phyloP scores from a whole-genome alignment of 2,888 invertebrate genomes.

The Corbicula japonica region DNA sequence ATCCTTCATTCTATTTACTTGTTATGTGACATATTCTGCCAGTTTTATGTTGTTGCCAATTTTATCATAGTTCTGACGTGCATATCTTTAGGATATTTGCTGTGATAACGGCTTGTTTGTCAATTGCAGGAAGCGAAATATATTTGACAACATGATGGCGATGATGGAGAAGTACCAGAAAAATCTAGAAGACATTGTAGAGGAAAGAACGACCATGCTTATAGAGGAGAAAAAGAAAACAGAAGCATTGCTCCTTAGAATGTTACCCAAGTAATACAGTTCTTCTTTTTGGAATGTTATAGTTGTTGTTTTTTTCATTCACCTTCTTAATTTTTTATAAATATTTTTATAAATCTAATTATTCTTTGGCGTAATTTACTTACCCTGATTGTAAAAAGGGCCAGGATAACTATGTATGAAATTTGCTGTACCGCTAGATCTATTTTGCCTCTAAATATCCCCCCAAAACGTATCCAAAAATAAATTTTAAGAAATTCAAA shows the following conservation, averaged over 20 bases:
- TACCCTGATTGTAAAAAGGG: too few relatives aligned
- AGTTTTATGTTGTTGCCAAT: too few relatives aligned
- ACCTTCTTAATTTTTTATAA: neutral
- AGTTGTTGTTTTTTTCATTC: neutral
- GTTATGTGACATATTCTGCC: too few relatives aligned
- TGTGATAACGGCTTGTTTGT: neutral
- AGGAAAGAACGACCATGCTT: constrained; percentile 96
- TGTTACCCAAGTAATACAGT: constrained; percentile 85
- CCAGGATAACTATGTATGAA: too few relatives aligned
- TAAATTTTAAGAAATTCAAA: too few relatives aligned
- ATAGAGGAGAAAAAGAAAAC: constrained; percentile 98
- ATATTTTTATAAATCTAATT: neutral
- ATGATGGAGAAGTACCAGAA: constrained; percentile 99
- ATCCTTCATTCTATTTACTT: too few relatives aligned
- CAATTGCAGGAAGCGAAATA: constrained; percentile 93
- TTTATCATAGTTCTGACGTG: too few relatives aligned
- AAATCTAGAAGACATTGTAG: constrained; percentile 96
- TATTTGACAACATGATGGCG: constrained; percentile 99
- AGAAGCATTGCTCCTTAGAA: constrained; percentile 91
- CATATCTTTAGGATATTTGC: too few relatives aligned
- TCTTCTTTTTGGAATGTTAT: neutral
- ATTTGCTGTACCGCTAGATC: too few relatives aligned
- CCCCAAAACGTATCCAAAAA: too few relatives aligned
- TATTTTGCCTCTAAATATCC: too few relatives aligned
- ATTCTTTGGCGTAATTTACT: too few relatives aligned